Evolutionary conservation across 1,140 invertebrate species (phyloP).

Genomic region (Sycophaga agraensis): DNA sequence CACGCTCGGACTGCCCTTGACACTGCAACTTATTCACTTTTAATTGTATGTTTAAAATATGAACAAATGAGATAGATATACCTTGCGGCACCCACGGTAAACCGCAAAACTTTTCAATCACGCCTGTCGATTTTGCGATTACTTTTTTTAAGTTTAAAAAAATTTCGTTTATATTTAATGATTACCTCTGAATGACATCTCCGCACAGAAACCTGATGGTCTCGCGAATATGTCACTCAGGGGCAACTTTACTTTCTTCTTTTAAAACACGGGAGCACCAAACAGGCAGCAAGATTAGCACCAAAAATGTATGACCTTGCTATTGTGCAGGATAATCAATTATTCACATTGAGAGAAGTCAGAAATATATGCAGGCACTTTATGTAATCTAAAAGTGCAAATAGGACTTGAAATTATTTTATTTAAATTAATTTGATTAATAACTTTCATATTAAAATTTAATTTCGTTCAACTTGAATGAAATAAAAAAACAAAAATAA

Average conservation of each 20-base stretch:
- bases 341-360: constrained; percentile 9
- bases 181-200: too few relatives aligned
- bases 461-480: too few relatives aligned
- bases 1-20: background rate
- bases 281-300: constrained; percentile 52
- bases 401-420: too few relatives aligned
- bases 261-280: constrained; percentile 25
- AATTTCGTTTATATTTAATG: too few relatives aligned
- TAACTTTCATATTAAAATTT: too few relatives aligned
- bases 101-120: constrained; percentile 13
- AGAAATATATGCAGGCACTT: background rate
- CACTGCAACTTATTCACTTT: background rate
- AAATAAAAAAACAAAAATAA: too few relatives aligned
- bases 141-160: too few relatives aligned
- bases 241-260: background rate
- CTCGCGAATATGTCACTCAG: too few relatives aligned
- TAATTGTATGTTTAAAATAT: background rate
- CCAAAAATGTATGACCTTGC: constrained; percentile 48
- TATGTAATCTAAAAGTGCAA: too few relatives aligned
- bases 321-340: constrained; percentile 10
- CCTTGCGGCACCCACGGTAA: constrained; percentile 35
- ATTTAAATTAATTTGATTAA: too few relatives aligned
- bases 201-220: too few relatives aligned
- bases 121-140: background rate
- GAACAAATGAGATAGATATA: constrained; percentile 32